phyloP scores from a whole-genome alignment of 2,888 invertebrate species.

The Melanostoma scalare region DNA sequence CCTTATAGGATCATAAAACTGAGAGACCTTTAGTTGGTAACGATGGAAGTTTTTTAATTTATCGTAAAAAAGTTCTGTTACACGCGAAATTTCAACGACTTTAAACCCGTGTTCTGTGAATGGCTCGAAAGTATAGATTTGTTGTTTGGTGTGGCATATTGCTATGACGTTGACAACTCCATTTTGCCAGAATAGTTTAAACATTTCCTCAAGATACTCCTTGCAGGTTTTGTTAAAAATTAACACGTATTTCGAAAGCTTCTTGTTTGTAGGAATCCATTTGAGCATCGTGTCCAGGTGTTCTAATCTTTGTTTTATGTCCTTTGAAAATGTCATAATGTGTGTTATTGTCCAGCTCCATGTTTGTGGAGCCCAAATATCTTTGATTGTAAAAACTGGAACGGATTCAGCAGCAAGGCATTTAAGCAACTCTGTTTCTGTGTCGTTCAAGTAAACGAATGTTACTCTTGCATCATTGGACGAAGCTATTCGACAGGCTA shows the following conservation, averaged over 20 bases:
- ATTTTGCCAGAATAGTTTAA: slow-evolving; percentile 76
- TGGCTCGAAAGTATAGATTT: slow-evolving; percentile 77
- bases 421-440: slow-evolving; percentile 12
- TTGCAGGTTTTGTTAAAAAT: slow-evolving; percentile 75
- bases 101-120: slow-evolving; percentile 75
- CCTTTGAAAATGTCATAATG: slow-evolving; percentile 26
- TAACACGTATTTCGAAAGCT: slow-evolving; percentile 77
- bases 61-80: slow-evolving; percentile 72
- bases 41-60: slow-evolving; percentile 77
- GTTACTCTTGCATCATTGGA: slow-evolving; percentile 26
- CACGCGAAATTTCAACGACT: slow-evolving; percentile 49
- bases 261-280: slow-evolving; percentile 66
- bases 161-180: slow-evolving; percentile 76
- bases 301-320: background rate
- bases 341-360: slow-evolving; percentile 24
- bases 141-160: slow-evolving; percentile 57
- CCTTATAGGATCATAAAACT: slow-evolving; percentile 77
- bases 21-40: slow-evolving; percentile 75
- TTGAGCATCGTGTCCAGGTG: background rate
- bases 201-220: slow-evolving; percentile 72
- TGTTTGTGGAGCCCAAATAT: background rate
- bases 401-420: slow-evolving; percentile 31
- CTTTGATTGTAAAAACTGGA: slow-evolving; percentile 15
- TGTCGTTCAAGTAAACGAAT: slow-evolving; percentile 45
- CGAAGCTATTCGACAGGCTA: slow-evolving; percentile 40